phyloP scores from a whole-genome alignment of 1,140 invertebrate species.

The Metopolophium dirhodum region DNA sequence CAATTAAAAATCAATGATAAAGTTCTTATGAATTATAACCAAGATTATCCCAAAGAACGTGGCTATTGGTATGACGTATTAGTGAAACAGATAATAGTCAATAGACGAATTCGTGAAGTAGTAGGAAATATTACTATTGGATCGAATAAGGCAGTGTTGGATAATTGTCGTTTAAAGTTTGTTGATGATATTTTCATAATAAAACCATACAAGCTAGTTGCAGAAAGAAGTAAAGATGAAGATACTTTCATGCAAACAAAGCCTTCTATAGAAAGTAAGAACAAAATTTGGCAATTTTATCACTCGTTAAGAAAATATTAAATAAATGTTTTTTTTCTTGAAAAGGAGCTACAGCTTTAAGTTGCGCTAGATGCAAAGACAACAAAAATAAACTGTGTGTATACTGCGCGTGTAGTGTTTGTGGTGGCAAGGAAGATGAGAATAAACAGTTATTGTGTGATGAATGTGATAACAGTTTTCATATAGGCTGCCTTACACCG shows the following conservation, averaged over 20 bases:
- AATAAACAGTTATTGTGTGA: conserved; percentile 78
- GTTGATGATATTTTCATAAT: conserved; percentile 67
- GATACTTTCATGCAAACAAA: conserved; percentile 61
- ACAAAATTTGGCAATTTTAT: background rate
- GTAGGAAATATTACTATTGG: conserved; percentile 63
- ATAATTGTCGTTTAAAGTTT: conserved; percentile 66
- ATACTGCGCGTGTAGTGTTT: conserved; percentile 78
- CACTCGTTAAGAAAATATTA: background rate
- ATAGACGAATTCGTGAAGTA: conserved; percentile 60
- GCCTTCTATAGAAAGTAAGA: conserved; percentile 59
- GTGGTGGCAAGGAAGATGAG: conserved; percentile 75
- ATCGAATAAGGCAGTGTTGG: conserved; percentile 62
- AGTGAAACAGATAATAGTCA: conserved; percentile 63
- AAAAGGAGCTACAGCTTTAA: conserved; percentile 65
- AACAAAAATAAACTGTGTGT: conserved; percentile 71
- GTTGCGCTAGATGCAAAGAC: conserved; percentile 74
- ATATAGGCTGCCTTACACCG: conserved; percentile 73
- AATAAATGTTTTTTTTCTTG: background rate
- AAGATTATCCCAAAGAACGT: conserved; percentile 70
- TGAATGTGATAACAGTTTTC: conserved; percentile 76
- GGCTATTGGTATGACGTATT: conserved; percentile 79
- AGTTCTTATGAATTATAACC: conserved; percentile 81
- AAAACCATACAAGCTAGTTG: conserved; percentile 64
- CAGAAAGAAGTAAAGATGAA: conserved; percentile 62
- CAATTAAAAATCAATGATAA: conserved; percentile 70